A percentile compares a stretch with the other conserved stretches of the same genome.
Evolutionary conservation across 2,888 invertebrate genomes (phyloP).

Genomic region (Agonum fuliginosum): DNA sequence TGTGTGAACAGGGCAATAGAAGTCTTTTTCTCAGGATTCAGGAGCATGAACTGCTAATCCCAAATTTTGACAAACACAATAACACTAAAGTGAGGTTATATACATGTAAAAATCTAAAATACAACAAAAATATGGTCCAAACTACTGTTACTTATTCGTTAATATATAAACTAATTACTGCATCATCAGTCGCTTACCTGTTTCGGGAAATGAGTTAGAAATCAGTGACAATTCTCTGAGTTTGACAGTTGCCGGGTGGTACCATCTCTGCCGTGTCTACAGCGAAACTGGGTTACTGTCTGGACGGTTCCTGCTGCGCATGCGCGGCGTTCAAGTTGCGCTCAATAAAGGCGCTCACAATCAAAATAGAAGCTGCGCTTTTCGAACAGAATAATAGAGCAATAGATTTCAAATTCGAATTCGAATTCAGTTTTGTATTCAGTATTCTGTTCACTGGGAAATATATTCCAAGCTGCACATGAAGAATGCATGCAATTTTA

Average conservation of each 20-base stretch:
- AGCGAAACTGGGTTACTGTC: constrained; percentile 35
- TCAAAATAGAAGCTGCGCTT: constrained; percentile 10
- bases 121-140: no score
- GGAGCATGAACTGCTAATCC: no score
- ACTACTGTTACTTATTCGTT: no score
- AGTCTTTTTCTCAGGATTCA: no score
- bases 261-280: neutral
- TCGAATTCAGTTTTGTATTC: constrained; percentile 2
- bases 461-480: constrained; percentile 1
- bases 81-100: no score
- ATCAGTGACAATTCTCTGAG: constrained; percentile 26
- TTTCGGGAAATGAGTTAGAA: constrained; percentile 4
- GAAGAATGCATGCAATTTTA: no score
- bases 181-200: constrained; percentile 15
- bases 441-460: neutral
- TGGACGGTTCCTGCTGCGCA: constrained; percentile 11
- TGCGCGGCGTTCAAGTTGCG: constrained; percentile 40
- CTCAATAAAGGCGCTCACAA: constrained; percentile 42
- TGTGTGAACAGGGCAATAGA: no score
- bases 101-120: no score
- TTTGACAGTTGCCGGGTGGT: neutral
- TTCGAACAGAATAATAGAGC: constrained; percentile 34
- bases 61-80: no score
- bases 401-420: neutral
- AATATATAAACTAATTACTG: no score